phyloP scores from a whole-genome alignment of 2,888 invertebrate species.

The Oxystoma pomonae region DNA sequence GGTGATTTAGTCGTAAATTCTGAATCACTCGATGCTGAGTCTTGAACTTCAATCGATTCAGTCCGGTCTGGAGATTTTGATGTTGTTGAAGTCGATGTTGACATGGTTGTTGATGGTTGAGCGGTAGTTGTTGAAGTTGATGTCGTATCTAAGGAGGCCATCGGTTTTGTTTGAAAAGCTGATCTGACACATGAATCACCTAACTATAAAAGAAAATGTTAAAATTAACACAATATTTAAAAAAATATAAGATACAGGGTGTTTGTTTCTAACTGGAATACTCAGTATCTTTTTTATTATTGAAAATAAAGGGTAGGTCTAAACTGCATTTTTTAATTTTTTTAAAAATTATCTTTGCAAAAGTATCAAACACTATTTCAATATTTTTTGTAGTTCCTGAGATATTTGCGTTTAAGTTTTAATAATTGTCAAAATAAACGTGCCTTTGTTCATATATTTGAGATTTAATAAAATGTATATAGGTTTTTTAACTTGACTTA shows the following conservation, averaged over 20 bases:
- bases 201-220: constrained; percentile 30
- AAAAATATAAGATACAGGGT: background rate
- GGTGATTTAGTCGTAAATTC: background rate
- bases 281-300: no score
- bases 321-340: no score
- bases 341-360: no score
- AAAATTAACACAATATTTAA: background rate
- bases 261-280: background rate
- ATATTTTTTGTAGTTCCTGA: no score
- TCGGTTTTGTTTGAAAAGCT: constrained; percentile 42
- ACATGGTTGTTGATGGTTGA: constrained; percentile 40
- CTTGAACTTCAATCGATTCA: background rate
- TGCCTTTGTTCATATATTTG: no score
- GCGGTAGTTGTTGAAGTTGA: constrained; percentile 18
- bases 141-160: constrained; percentile 24
- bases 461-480: no score
- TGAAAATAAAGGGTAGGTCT: no score
- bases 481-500: no score
- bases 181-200: constrained; percentile 61
- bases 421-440: no score
- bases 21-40: background rate
- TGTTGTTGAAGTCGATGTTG: constrained; percentile 35
- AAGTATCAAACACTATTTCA: no score
- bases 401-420: no score
- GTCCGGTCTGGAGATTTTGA: constrained; percentile 28